Percentiles rank a stretch among this genome's conserved stretches.
Evolutionary conservation across 2,888 invertebrate genomes (phyloP).

Genomic region (Marronus borbonicus): DNA sequence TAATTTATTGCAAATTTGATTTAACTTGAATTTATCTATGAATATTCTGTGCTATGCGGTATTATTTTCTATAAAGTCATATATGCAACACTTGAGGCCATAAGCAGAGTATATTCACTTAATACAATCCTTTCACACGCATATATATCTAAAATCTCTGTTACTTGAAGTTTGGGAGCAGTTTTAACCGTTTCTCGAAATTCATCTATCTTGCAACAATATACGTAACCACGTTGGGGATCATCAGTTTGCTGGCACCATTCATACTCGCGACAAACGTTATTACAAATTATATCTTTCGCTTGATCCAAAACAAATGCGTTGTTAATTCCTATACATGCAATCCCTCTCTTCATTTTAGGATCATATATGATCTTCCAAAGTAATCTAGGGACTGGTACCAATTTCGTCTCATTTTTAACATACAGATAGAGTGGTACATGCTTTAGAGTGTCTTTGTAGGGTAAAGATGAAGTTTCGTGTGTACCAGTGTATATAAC

Average conservation of each 20-base stretch:
- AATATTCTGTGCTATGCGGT: no score
- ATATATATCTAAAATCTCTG: conserved; percentile 38
- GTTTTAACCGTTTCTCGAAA: conserved; percentile 72
- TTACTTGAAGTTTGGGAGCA: conserved; percentile 72
- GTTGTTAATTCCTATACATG: conserved; percentile 77
- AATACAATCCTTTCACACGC: background rate
- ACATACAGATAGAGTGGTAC: conserved; percentile 63
- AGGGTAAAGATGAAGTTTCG: conserved; percentile 73
- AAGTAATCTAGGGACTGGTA: conserved; percentile 74
- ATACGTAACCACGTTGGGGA: conserved; percentile 74
- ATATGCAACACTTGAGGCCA: no score
- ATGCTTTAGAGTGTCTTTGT: conserved; percentile 64
- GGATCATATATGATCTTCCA: conserved; percentile 77
- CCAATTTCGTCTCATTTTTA: conserved; percentile 63
- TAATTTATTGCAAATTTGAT: no score
- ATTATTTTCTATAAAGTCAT: no score
- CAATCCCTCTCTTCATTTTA: conserved; percentile 71
- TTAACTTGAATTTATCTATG: no score
- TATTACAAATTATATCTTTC: conserved; percentile 61
- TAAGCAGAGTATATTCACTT: no score
- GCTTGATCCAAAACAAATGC: conserved; percentile 67
- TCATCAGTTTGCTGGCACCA: conserved; percentile 71
- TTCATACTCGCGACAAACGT: conserved; percentile 73
- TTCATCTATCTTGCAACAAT: conserved; percentile 76
- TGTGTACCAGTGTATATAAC: conserved; percentile 75